Percentiles rank a stretch among this genome's conserved stretches.
Conservation (phyloP, 2,888 invertebrate genomes). For the Diadegma fenestrale region DNA sequence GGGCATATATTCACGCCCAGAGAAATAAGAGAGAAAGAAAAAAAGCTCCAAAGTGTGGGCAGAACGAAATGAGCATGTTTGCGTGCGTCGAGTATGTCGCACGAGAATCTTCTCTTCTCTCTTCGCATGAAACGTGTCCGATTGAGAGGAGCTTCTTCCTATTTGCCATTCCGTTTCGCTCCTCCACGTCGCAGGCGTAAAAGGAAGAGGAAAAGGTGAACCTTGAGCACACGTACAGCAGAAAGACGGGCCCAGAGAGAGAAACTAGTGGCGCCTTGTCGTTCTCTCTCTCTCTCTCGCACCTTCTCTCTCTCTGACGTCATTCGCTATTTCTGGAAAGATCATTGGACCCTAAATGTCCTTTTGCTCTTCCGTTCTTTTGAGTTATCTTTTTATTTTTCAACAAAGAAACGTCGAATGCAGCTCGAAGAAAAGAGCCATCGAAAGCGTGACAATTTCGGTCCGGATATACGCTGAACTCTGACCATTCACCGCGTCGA, state of each 20-base stretch:
- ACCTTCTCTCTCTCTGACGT: slow-evolving; percentile 62
- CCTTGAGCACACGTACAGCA: slow-evolving; percentile 10
- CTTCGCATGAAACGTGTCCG: neutral
- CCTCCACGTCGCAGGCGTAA: slow-evolving; percentile 62
- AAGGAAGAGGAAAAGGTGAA: slow-evolving; percentile 65
- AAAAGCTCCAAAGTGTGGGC: slow-evolving; percentile 56
- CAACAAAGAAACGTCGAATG: slow-evolving; percentile 19
- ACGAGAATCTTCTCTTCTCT: slow-evolving; percentile 43
- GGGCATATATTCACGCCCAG: slow-evolving; percentile 9
- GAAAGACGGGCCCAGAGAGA: neutral
- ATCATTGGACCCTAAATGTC: slow-evolving; percentile 47
- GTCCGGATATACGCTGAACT: slow-evolving; percentile 40
- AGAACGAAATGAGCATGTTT: slow-evolving; percentile 54
- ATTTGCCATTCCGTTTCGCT: slow-evolving; percentile 68
- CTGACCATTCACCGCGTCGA: slow-evolving; percentile 5
- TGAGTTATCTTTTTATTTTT: neutral
- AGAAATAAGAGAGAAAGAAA: slow-evolving; percentile 36
- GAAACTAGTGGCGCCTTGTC: slow-evolving; percentile 68
- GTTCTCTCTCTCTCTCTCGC: neutral
- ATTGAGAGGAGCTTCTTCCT: slow-evolving; percentile 42
- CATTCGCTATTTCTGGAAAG: slow-evolving; percentile 67
- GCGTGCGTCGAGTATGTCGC: slow-evolving; percentile 50
- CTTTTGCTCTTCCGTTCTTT: slow-evolving; percentile 18
- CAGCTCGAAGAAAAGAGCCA: slow-evolving; percentile 16
- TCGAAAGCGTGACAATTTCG: slow-evolving; percentile 44